phyloP scores from a whole-genome alignment of 92 coral and sea anemone genomes.

The Porites divaricata region DNA sequence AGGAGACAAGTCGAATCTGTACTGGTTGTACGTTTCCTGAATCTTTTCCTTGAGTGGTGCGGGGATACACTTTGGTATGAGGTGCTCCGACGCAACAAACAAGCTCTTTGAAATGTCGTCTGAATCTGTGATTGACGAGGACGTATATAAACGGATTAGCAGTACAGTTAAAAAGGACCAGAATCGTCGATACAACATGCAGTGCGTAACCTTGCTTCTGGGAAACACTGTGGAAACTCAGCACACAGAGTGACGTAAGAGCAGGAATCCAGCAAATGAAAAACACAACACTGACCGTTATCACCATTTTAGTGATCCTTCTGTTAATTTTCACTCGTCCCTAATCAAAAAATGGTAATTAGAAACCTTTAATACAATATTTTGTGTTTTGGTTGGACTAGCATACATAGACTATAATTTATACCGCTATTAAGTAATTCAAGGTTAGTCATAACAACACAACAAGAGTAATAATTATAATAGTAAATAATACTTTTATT shows the following conservation, averaged over 20 bases:
- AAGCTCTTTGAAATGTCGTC: slow-evolving; percentile 26
- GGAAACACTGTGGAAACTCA: slow-evolving; percentile 2
- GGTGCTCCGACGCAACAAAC: slow-evolving; percentile 12
- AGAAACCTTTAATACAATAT: no score
- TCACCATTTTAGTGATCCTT: slow-evolving; percentile 67
- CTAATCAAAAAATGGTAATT: neutral
- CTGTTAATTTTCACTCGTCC: slow-evolving; percentile 36
- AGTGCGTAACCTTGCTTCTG: neutral
- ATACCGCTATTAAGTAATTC: no score
- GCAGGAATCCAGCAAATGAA: slow-evolving; percentile 49
- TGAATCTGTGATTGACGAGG: slow-evolving; percentile 16
- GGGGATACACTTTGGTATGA: slow-evolving; percentile 5
- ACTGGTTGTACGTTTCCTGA: neutral
- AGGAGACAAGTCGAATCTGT: neutral
- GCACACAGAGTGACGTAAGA: slow-evolving; percentile 38
- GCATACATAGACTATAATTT: no score
- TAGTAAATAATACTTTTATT: no score
- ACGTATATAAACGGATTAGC: slow-evolving; percentile 36
- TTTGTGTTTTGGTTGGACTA: no score
- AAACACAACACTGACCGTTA: slow-evolving; percentile 56
- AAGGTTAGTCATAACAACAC: no score
- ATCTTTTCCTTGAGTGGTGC: neutral
- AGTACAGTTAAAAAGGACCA: slow-evolving; percentile 18
- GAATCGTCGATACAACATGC: slow-evolving; percentile 1
- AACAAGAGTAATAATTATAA: no score